Evolutionary conservation across 2,797 vertebrate species (phyloP), one percentile per base, ranked within the genome.

Genomic region (Orientallactaga sibirica): DNA sequence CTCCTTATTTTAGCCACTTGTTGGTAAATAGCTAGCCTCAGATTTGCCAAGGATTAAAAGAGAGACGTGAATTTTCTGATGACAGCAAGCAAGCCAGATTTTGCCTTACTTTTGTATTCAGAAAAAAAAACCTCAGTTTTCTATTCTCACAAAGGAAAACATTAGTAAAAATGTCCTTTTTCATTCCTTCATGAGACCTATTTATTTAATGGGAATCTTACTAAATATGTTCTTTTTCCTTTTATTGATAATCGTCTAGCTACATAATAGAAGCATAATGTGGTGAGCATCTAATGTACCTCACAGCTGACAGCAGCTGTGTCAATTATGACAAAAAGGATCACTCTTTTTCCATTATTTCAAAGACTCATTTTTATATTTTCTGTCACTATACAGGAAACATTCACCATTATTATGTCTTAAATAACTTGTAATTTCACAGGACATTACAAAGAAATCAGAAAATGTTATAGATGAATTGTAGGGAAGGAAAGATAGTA

Each of bases 141-240:
- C 41, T 25, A 1, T 91, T 75, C n/a, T 92, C n/a, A 91, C 25
- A 70, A 90, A 78, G 16, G 7, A 43, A 93, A 97, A 74, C 66
- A 88, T 93, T 92, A 92, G 37, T 68, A 90, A 92, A 92, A 78
- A 76, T 55, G 52, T 70, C 52, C 24, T 29, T 89, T 92, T 86
- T 27, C 83, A 75, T 96, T 90, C 70, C 79, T 95, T 92, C 88
- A 61, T 66, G 37, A 93, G 41, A 29, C 29, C 86, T 93, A 70
- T 94, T 96, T 96, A 91, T 70, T 94, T 96, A 95, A 93, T 90
- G 93, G n/a, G 85, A 96, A 87, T 94, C 66, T 95, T 85, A 91
- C 61, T 68, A 93, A 84, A 86, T 88, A 66, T 76, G 3, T 88
- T 92, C 10, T 85, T 93, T 93, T 95, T 71, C 33, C 64, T 81